Evolutionary conservation across 2,797 vertebrate species (phyloP).

Genomic region (Enteromius argenteus): DNA sequence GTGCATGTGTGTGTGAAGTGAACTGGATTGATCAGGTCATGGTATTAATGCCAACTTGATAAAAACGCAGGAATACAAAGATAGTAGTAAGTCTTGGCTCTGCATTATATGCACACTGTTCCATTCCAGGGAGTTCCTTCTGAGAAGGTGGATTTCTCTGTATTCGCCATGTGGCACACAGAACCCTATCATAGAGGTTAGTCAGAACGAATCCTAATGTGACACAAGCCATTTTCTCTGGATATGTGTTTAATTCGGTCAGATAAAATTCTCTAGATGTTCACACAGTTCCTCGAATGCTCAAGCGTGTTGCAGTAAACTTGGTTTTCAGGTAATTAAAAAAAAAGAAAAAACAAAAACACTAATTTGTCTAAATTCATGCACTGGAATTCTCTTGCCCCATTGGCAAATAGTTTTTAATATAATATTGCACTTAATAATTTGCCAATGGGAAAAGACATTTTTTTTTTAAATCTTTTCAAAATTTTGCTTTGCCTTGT

Average conservation of each 20-base stretch:
- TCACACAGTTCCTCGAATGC: neutral
- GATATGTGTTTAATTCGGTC: neutral
- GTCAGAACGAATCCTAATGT: conserved; percentile 7
- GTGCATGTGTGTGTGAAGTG: neutral
- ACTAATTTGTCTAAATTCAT: neutral
- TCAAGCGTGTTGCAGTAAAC: neutral
- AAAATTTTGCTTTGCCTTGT: no score
- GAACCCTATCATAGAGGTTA: conserved; percentile 15
- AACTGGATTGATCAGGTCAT: neutral
- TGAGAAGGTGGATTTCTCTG: conserved; percentile 18
- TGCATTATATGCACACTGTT: neutral
- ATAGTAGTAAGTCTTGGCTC: neutral
- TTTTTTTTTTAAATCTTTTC: no score
- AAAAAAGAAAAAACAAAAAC: neutral
- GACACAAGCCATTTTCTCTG: neutral
- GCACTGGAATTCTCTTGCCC: neutral
- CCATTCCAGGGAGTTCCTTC: conserved; percentile 14
- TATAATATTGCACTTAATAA: neutral
- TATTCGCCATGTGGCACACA: neutral
- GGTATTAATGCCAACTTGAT: conserved; percentile 24
- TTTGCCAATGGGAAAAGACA: neutral
- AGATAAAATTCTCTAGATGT: neutral
- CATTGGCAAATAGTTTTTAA: neutral
- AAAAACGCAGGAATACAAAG: conserved; percentile 11
- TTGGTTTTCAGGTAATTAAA: neutral